These are phyloP conservation scores for Nerophis lumbriciformis DNA, from an alignment of 2,113 vertebrate genomes.

Conservation along the genomic window DNA sequence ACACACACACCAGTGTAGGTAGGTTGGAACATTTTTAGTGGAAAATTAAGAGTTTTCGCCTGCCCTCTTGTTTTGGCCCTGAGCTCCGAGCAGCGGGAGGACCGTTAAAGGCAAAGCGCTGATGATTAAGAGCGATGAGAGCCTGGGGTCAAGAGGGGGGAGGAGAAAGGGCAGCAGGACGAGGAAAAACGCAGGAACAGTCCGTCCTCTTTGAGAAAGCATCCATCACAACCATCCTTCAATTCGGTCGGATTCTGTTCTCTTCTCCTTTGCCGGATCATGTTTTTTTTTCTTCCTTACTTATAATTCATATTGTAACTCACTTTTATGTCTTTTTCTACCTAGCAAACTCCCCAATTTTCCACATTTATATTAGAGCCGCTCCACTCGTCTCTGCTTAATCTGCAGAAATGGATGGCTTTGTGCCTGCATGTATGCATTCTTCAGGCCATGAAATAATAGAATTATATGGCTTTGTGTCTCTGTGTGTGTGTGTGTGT, in stretches of 20 bases:
- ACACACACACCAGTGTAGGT: background rate
- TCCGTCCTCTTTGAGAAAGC: slow-evolving; percentile 26
- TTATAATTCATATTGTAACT: slow-evolving; percentile 6
- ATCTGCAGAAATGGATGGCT: slow-evolving; percentile 39
- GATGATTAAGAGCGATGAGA: slow-evolving; percentile 27
- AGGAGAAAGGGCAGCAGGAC: slow-evolving; percentile 13
- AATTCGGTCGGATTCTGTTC: background rate
- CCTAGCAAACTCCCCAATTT: slow-evolving; percentile 31
- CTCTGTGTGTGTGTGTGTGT: background rate
- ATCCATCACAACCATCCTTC: slow-evolving; percentile 12
- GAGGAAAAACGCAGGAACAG: slow-evolving; percentile 12
- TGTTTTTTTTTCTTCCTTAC: background rate
- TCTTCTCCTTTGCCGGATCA: background rate
- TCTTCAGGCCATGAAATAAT: slow-evolving; percentile 17
- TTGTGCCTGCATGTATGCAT: slow-evolving; percentile 13
- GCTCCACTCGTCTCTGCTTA: slow-evolving; percentile 28
- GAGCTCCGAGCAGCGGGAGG: slow-evolving; percentile 2
- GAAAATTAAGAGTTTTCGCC: slow-evolving; percentile 16
- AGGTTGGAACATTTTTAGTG: slow-evolving; percentile 18
- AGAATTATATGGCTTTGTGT: slow-evolving; percentile 2
- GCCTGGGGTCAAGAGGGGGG: slow-evolving; percentile 40
- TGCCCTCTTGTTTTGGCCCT: slow-evolving; percentile 12
- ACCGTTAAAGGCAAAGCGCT: slow-evolving; percentile 17
- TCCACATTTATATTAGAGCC: slow-evolving; percentile 43
- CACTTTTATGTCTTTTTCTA: slow-evolving; percentile 4